These are phyloP conservation scores for Papilio dardanus DNA, from an alignment of 1,140 invertebrate genomes.

Conservation along the genomic window DNA sequence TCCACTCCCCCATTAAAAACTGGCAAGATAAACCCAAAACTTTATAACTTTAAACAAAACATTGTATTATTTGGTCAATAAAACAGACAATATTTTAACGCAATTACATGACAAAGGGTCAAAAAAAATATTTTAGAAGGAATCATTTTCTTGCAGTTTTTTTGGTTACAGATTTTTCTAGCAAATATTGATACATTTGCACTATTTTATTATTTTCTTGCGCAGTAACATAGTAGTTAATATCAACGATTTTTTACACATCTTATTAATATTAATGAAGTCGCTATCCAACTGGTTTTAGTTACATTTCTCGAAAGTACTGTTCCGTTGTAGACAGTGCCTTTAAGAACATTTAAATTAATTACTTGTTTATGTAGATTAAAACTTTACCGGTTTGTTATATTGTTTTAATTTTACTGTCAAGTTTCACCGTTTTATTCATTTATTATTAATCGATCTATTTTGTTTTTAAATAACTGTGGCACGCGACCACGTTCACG, in stretches of 20 bases:
- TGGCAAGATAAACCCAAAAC: no score
- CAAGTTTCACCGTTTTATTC: no score
- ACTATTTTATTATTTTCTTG: not conserved
- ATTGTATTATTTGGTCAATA: no score
- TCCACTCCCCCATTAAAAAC: no score
- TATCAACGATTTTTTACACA: not conserved
- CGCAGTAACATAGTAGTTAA: not conserved
- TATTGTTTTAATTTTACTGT: not conserved
- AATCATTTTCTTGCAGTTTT: not conserved
- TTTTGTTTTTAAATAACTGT: no score
- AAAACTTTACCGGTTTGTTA: not conserved
- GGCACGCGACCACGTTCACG: no score
- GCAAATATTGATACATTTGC: not conserved
- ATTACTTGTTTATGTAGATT: not conserved
- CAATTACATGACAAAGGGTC: no score
- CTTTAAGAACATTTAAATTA: not conserved
- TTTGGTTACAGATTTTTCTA: not conserved
- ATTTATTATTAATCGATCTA: no score
- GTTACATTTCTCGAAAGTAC: constrained; percentile 15
- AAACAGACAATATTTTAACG: no score
- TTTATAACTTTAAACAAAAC: no score
- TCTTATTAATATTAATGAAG: constrained; percentile 17
- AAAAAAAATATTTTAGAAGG: no score
- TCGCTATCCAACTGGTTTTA: constrained; percentile 1
- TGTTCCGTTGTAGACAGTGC: not conserved